phyloP scores from a whole-genome alignment of 2,888 invertebrate species.

The Deilephila elpenor region DNA sequence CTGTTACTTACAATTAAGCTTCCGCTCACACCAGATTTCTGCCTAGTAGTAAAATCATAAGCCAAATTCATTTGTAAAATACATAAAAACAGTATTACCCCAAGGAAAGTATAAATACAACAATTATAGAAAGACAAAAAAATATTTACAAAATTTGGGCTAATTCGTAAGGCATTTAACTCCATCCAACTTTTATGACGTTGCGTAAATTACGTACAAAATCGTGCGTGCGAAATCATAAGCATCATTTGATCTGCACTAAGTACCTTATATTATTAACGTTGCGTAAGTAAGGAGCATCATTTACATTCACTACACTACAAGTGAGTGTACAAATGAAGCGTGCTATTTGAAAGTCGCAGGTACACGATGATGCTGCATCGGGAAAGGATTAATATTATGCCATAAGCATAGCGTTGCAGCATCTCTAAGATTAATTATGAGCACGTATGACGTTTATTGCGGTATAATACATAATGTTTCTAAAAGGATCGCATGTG shows the following conservation, averaged over 20 bases:
- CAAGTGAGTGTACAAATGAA: conserved; percentile 29
- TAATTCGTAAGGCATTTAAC: too few relatives aligned
- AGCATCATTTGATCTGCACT: not conserved
- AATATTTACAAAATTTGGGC: too few relatives aligned
- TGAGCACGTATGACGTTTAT: conserved; percentile 1
- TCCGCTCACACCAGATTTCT: too few relatives aligned
- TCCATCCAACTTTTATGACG: not conserved
- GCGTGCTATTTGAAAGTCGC: conserved; percentile 29
- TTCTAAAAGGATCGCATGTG: not conserved
- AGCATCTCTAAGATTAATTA: conserved; percentile 16
- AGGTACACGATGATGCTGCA: conserved; percentile 38
- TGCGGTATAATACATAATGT: not conserved
- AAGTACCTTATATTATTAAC: conserved; percentile 19
- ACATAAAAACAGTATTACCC: too few relatives aligned
- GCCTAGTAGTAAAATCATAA: too few relatives aligned
- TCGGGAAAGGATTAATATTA: conserved; percentile 28
- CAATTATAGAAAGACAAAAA: too few relatives aligned
- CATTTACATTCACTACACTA: conserved; percentile 45
- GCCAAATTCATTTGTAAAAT: too few relatives aligned
- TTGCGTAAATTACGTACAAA: too few relatives aligned
- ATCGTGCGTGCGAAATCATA: not conserved
- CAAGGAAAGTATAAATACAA: too few relatives aligned
- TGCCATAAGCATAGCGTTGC: conserved; percentile 15
- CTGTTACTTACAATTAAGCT: too few relatives aligned
- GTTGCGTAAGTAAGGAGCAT: conserved; percentile 31